phyloP scores from a whole-genome alignment of 1,140 invertebrate species.

The Steinernema khuongi region DNA sequence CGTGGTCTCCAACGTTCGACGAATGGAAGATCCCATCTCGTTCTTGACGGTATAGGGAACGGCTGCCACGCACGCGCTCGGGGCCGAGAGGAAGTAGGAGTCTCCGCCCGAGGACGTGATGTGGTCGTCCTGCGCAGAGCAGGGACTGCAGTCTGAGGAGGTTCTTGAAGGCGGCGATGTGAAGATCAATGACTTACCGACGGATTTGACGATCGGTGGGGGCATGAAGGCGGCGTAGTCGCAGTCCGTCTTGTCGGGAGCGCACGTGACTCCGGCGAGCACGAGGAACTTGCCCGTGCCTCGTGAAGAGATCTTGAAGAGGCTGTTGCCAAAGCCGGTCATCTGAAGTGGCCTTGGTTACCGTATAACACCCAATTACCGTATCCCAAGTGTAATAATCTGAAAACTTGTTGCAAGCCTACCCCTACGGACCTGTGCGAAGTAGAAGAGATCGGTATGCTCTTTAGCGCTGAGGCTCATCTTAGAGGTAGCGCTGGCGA shows the following conservation, averaged over 20 bases:
- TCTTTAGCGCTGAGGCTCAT: not conserved
- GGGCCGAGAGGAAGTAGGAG: no score
- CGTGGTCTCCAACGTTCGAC: no score
- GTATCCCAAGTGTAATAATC: no score
- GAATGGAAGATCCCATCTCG: no score
- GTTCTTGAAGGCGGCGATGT: no score
- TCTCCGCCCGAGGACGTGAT: no score
- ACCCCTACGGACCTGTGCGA: not conserved
- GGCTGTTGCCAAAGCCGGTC: constrained; percentile 1
- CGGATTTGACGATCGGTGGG: not conserved
- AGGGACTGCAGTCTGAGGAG: no score
- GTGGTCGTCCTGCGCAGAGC: no score
- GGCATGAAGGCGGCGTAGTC: constrained; percentile 11
- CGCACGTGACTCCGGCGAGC: constrained; percentile 3
- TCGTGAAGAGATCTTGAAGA: constrained; percentile 4
- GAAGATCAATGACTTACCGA: no score
- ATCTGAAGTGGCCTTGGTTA: not conserved
- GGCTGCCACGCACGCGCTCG: no score
- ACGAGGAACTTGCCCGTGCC: not conserved
- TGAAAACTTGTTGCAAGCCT: no score
- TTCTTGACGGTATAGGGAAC: no score
- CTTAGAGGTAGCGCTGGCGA: not conserved
- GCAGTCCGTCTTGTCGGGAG: not conserved
- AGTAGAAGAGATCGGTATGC: not conserved
- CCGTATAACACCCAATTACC: not conserved